A percentile compares a stretch with the other conserved stretches of the same genome.
Evolutionary conservation across 2,113 vertebrate species (phyloP).

Genomic region (Leptocoma aspasia): DNA sequence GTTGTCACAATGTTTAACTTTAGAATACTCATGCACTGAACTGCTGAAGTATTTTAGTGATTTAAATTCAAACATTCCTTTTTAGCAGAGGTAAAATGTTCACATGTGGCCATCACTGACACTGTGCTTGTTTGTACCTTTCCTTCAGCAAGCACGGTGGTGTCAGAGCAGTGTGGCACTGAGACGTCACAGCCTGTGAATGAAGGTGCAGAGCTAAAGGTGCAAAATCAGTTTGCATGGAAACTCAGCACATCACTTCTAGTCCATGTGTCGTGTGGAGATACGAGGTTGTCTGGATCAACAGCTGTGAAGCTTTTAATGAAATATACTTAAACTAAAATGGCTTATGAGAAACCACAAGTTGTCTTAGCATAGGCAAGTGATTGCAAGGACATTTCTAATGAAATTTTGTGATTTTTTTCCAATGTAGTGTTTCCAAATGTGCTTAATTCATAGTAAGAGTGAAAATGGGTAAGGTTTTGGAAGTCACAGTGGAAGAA

Average conservation of each 20-base stretch:
- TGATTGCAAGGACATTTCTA: neutral
- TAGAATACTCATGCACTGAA: neutral
- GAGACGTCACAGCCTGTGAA: neutral
- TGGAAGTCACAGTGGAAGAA: neutral
- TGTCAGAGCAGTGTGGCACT: neutral
- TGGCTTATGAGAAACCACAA: neutral
- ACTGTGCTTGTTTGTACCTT: neutral
- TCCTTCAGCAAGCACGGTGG: neutral
- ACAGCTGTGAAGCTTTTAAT: neutral
- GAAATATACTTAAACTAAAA: neutral
- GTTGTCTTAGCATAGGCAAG: neutral
- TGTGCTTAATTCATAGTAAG: neutral
- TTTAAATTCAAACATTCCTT: neutral
- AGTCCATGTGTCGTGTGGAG: neutral
- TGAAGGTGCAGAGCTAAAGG: neutral
- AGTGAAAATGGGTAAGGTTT: neutral
- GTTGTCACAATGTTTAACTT: neutral
- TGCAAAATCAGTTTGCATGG: neutral
- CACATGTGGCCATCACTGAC: neutral
- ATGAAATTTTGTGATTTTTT: neutral
- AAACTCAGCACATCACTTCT: neutral
- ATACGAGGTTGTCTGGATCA: neutral
- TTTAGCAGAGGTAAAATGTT: neutral
- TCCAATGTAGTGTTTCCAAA: neutral
- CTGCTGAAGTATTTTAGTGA: neutral